Evolutionary conservation across 2,888 invertebrate genomes (phyloP).

Genomic region (Baronia brevicornis): DNA sequence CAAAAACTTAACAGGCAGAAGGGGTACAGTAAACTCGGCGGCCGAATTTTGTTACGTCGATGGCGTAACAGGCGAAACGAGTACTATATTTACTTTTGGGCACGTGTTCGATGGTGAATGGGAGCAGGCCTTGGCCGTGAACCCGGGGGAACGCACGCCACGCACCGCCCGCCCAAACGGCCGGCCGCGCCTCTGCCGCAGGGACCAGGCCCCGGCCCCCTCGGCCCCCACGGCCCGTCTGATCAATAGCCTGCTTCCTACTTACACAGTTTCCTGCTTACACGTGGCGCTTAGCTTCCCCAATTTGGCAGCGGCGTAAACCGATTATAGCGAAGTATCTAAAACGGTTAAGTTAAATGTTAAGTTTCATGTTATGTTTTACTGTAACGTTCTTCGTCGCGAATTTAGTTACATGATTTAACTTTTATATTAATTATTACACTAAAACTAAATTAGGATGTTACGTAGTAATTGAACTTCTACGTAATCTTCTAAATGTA

Average conservation of each 20-base stretch:
- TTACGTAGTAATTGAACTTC: too few relatives aligned
- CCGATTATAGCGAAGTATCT: too few relatives aligned
- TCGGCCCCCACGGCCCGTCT: conserved; percentile 29
- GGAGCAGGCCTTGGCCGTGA: conserved; percentile 68
- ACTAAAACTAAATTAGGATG: too few relatives aligned
- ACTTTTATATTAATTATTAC: too few relatives aligned
- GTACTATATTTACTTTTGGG: conserved; percentile 72
- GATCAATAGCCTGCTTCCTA: conserved; percentile 55
- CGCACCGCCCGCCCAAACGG: conserved; percentile 50
- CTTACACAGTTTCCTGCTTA: conserved; percentile 41
- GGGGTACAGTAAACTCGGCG: conserved; percentile 23
- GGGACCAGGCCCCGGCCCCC: conserved; percentile 25
- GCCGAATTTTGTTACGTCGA: conserved; percentile 34
- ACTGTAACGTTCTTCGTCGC: too few relatives aligned
- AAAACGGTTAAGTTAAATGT: too few relatives aligned
- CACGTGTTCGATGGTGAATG: conserved; percentile 71
- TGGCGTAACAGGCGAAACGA: conserved; percentile 47
- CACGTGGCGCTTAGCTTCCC: conserved; percentile 27
- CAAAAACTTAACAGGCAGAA: conserved; percentile 14
- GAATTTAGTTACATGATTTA: too few relatives aligned
- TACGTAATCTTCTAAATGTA: too few relatives aligned
- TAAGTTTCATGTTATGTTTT: too few relatives aligned
- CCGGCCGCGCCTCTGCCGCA: conserved; percentile 58
- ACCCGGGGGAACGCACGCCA: conserved; percentile 53
- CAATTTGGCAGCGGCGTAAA: conserved; percentile 28